Evolutionary conservation across 2,113 vertebrate species (phyloP), one percentile per base, ranked within the genome.

Genomic region (Oceanodroma tethys): DNA sequence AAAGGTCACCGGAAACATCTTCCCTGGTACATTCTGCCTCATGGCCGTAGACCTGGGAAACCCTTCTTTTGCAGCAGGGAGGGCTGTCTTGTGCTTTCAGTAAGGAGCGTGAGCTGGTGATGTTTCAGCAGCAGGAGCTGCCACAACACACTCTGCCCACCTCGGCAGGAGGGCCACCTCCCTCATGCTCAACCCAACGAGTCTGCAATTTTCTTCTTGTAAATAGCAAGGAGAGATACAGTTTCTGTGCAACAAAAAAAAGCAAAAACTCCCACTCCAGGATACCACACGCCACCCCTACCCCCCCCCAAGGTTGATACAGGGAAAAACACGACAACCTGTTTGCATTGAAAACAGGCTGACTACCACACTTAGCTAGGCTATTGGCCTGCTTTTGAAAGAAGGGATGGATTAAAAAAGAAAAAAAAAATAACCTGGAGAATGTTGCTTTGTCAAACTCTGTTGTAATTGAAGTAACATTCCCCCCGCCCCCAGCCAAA

Each of bases 61-160:
- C 40, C 34, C 8, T 21, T 19, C 4, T 27, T 12, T 11, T 10
- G 26, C 38, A 52, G 17, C 3, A 2, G 38, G 47, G 34, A n/a
- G 34, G 27, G 59, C 34, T 16, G 20, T 5, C 20, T 2, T 17
- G 13, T 3, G 20, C 7, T 50, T 5, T 18, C 45, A 7, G 45
- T 1, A 14, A 5, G 10, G 19, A 16, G 30, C 0, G 12, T 13
- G 30, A 27, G 19, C 8, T 3, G 30, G 12, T 9, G 2, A 1
- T 2, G 26, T 26, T 19, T 20, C 18, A 20, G 38, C 38, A 45
- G 40, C 48, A 25, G 4, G 3, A 45, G 17, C 21, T 13, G 38
- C 47, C 32, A 1, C 7, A 3, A 9, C 8, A 3, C 4, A 0
- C 17, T 23, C 19, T 1, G 2, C 40, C 78, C 4, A 9, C 60